Conservation (phyloP, 2,113 vertebrate species). For the Ursus arctos region DNA sequence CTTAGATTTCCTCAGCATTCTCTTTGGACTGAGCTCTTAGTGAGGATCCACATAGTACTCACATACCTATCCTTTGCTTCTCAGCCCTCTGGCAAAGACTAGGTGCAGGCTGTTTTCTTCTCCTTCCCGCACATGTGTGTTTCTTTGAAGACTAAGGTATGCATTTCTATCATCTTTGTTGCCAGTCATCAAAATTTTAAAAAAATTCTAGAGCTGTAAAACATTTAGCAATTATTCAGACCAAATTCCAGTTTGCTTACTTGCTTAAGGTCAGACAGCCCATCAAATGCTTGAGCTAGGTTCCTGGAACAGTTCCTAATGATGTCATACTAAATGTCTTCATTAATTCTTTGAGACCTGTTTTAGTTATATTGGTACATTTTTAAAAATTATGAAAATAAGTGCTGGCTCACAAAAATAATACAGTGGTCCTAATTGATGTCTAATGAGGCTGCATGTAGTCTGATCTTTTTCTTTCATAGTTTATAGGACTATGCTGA, state of each 20-base stretch:
- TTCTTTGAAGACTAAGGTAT: background rate
- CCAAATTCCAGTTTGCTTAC: background rate
- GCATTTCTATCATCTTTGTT: constrained; percentile 40
- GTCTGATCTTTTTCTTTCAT: background rate
- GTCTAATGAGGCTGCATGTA: background rate
- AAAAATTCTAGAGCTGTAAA: background rate
- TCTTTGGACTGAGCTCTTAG: background rate
- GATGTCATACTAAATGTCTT: background rate
- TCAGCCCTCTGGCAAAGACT: constrained; percentile 4
- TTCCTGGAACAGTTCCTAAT: background rate
- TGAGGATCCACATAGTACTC: background rate
- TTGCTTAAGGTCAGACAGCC: background rate
- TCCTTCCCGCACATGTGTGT: background rate
- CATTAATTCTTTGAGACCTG: constrained; percentile 8
- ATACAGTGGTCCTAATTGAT: background rate
- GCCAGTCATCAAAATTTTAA: background rate
- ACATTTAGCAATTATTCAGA: constrained; percentile 14
- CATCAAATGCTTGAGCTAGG: background rate
- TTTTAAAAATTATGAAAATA: background rate
- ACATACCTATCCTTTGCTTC: background rate
- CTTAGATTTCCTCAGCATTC: background rate
- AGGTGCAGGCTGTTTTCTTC: background rate
- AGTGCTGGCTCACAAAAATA: background rate
- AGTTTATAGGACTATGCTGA: background rate
- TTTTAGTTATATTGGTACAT: background rate